phyloP scores from a whole-genome alignment of 2,888 invertebrate genomes.

The Macrophya annulata region DNA sequence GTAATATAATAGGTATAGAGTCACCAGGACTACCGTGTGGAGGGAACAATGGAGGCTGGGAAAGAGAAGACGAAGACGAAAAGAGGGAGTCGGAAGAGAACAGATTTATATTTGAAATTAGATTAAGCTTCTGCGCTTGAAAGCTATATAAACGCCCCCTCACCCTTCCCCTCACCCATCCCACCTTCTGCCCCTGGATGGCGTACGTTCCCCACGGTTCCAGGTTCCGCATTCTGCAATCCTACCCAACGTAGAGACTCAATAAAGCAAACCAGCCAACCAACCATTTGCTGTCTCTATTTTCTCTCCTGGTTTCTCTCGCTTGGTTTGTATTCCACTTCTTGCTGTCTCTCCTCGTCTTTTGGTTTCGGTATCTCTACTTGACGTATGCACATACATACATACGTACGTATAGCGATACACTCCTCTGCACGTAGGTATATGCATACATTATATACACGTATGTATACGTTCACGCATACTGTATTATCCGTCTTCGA shows the following conservation, averaged over 20 bases:
- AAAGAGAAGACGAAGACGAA: conserved; percentile 63
- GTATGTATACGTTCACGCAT: neutral
- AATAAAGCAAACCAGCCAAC: conserved; percentile 76
- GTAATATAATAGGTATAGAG: conserved; percentile 27
- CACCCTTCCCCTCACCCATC: conserved; percentile 62
- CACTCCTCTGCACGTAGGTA: neutral
- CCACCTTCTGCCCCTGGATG: conserved; percentile 7
- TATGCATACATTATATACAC: neutral
- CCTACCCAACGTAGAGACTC: conserved; percentile 73
- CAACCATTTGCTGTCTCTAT: conserved; percentile 66
- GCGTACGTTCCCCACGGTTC: conserved; percentile 48
- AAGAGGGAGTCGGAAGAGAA: conserved; percentile 71
- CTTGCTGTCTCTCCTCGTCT: conserved; percentile 55
- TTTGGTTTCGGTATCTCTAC: conserved; percentile 55
- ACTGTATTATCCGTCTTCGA: conserved; percentile 46
- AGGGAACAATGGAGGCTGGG: conserved; percentile 55
- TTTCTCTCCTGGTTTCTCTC: conserved; percentile 59
- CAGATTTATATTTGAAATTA: conserved; percentile 80
- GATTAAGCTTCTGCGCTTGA: conserved; percentile 79
- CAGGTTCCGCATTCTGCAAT: conserved; percentile 71
- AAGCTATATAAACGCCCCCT: conserved; percentile 78
- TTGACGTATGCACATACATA: neutral
- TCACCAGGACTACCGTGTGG: conserved; percentile 11
- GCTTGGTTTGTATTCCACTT: conserved; percentile 29
- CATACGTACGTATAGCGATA: neutral